Evolutionary conservation across 1,140 invertebrate genomes (phyloP), one percentile per base, ranked within the genome.

Genomic region (Limonius californicus): DNA sequence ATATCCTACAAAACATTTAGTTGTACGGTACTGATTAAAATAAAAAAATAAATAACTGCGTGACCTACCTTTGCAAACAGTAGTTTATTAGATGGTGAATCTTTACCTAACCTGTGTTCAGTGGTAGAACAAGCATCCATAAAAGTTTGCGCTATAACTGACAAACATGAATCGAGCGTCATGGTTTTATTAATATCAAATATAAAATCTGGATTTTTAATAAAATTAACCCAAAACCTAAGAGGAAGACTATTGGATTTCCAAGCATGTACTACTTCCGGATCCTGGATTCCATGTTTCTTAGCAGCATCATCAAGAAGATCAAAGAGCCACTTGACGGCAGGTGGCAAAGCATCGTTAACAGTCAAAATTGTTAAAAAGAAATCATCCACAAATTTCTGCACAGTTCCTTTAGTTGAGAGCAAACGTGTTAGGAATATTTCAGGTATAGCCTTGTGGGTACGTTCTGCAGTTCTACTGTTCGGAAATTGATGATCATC

Each of bases 331-430:
- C 94, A 97, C 77, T 98, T 98, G 0, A 98, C 87, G 39, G 94
- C 91, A 14, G 92, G 91, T 0, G 94, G 94, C 32, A 96, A 75
- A n/a, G 88, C 85, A 68, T 95, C 91, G 74, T 94, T 94, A 4
- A 91, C 91, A 7, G 90, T 92, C 35, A 96, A 77, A 71, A 96
- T 92, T 2, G 91, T 95, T 54, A 86, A 85, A 70, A 96, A 90
- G 76, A 98, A 97, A 76, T 97, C 94, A 73, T 97, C 94, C 9
- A 98, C 92, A 79, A 96, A 98, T 75, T 97, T 96, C 75, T 97
- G 94, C 53, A 98, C 89, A 6, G 94, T 97, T 15, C 95, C 95
- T 79, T 97, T 97, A 0, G 94, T 96, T 19, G 95, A 96, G 0
- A 98, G 77, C 12, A 97, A 79, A 66, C 95, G 81, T 4, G 95